These are phyloP conservation scores for Teleogryllus occipitalis DNA, from an alignment of 1,140 invertebrate genomes.

Conservation along the genomic window DNA sequence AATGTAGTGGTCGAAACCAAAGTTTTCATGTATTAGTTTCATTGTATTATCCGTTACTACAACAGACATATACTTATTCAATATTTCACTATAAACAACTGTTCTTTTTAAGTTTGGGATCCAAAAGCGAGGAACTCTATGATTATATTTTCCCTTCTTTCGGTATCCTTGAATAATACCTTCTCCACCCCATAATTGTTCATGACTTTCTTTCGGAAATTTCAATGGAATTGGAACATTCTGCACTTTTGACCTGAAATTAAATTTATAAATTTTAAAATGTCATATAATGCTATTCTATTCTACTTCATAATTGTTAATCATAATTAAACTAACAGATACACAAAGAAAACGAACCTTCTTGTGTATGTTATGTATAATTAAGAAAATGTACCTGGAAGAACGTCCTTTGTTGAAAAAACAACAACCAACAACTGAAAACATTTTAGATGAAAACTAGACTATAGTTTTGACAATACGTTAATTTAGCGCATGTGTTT, in stretches of 20 bases:
- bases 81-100: constrained; percentile 88
- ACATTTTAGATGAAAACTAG: no score
- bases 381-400: no score
- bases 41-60: constrained; percentile 57
- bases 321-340: background rate
- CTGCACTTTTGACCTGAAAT: constrained; percentile 51
- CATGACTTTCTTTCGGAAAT: constrained; percentile 69
- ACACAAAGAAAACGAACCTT: background rate
- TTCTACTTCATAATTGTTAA: background rate
- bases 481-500: no score
- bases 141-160: constrained; percentile 49
- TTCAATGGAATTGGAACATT: constrained; percentile 69
- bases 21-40: background rate
- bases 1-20: background rate
- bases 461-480: no score
- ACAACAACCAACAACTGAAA: no score
- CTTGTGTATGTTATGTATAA: no score
- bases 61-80: constrained; percentile 76
- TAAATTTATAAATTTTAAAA: constrained; percentile 25
- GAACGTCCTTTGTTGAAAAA: no score
- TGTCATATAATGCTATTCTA: background rate
- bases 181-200: constrained; percentile 94
- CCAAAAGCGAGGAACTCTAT: constrained; percentile 75
- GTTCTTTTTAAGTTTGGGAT: constrained; percentile 66
- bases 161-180: constrained; percentile 84